A percentile compares a stretch with the other conserved stretches of the same genome.
phyloP scores from a whole-genome alignment of 2,888 invertebrate species.

The Plagiodera versicolora region DNA sequence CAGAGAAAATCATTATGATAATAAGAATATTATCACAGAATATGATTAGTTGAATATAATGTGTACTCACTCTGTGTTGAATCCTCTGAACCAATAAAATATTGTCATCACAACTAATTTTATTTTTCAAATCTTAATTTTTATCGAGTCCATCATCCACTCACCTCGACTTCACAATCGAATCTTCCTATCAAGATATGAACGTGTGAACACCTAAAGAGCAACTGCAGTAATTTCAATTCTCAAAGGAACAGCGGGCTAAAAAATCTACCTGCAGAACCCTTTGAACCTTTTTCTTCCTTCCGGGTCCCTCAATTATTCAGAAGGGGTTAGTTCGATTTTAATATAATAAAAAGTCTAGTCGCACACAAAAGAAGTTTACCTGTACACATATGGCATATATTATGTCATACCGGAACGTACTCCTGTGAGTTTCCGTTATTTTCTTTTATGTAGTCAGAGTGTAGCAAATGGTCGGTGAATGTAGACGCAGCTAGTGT shows the following conservation, averaged over 20 bases:
- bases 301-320: slow-evolving; percentile 50
- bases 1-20: too few relatives aligned
- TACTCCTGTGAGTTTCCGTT: slow-evolving; percentile 26
- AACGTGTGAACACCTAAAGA: slow-evolving; percentile 48
- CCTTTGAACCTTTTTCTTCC: slow-evolving; percentile 50
- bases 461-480: slow-evolving; percentile 1
- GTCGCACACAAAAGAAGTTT: slow-evolving; percentile 45
- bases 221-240: slow-evolving; percentile 51
- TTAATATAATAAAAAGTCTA: slow-evolving; percentile 46
- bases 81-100: neutral
- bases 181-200: slow-evolving; percentile 41
- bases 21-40: too few relatives aligned
- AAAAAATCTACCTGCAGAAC: slow-evolving; percentile 54
- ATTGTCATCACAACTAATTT: too few relatives aligned
- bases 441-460: slow-evolving; percentile 14
- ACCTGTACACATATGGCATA: slow-evolving; percentile 53
- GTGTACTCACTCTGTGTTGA: neutral
- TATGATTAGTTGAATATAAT: too few relatives aligned
- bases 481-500: neutral
- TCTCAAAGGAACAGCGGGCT: slow-evolving; percentile 43
- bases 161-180: slow-evolving; percentile 13
- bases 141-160: slow-evolving; percentile 5
- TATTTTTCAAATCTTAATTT: neutral
- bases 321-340: slow-evolving; percentile 50
- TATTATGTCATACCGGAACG: slow-evolving; percentile 33